Evolutionary conservation across 2,888 invertebrate genomes (phyloP), one percentile per base, ranked within the genome.

Genomic region (Phyllotreta cruciferae): DNA sequence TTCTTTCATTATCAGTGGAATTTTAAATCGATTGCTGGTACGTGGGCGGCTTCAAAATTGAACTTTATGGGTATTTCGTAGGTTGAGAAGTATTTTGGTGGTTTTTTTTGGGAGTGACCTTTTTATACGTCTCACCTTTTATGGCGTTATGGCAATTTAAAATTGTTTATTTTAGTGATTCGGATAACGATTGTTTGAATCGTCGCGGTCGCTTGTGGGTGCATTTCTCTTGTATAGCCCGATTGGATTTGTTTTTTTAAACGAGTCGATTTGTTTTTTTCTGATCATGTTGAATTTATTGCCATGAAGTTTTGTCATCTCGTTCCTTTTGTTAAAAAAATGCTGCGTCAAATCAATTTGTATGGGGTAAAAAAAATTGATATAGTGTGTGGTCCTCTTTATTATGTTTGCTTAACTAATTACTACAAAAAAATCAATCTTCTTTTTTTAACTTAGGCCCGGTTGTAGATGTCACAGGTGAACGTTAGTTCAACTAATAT

Each of bases 101-200:
- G 24, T 24, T 24, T 24, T 54, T 39, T 54, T 54, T 54, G 54
- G 39, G 54, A 54, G 41, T 24, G 41, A 58, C 58, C 58, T 58
- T 36, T 50, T 49, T 57, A 57, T 47, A 49, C 38, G 47, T 37
- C 39, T 57, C 13, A 50, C 50, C 58, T 39, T 42, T 35, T 42
- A 36, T 10, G 44, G 56, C n/a, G 13, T 44, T 56, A 58, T 58
- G 50, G 58, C 58, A 50, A 41, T 58, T 58, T 50, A 50, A 36
- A 34, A 58, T 50, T 50, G 50, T 58, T 58, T 58, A 58, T 58
- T 58, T 56, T 13, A 49, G 41, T 42, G 50, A 58, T 57, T 49
- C 49, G 8, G n/a, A 38, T 34, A 24, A 57, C 49, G 34, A 14
- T 55, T 55, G 8, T 50, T 38, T 39, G 54, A 50, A 35, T 50